Evolutionary conservation across 2,113 vertebrate species (phyloP), one percentile per base, ranked within the genome.

Genomic region (Aix galericulata): DNA sequence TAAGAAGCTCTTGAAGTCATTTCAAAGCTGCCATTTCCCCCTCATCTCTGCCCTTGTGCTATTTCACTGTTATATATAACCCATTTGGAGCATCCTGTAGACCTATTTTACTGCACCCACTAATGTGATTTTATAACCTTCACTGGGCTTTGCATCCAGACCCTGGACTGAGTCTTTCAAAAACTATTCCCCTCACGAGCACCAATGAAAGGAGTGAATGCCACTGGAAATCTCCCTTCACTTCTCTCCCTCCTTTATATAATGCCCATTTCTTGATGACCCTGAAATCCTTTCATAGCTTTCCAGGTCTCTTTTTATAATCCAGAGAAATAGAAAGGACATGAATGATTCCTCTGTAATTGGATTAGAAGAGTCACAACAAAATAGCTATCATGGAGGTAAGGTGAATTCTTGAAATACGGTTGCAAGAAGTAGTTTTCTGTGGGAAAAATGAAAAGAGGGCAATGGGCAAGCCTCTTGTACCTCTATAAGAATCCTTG

Each of bases 1-100:
- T 38, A 32, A 42, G 76, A 64, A 91, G 81, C 86, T 87, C 94
- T 91, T 82, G 50, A 88, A 89, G 74, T 87, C 10, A 73, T 96
- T 96, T 94, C 58, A 80, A 87, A 91, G 74, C 81, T 92, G 74
- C 77, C 77, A 89, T 89, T 95, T 96, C 12, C 73, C 86, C 83
- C 71, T 93, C 84, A 62, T 92, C 55, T 89, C 74, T 95, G 76
- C 64, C 74, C 77, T 76, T 76, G 36, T 59, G 66, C 74, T 91
- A 58, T 94, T 94, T 93, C 69, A 40, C 66, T 75, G 53, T 34
- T 36, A 73, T 2, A 82, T 88, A 84, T 50, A 94, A 82, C 27
- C 88, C 90, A 94, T 93, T 87, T 94, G 83, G 74, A 95, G 83
- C 59, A 91, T 79, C 83, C 78, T 87, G 21, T 82, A 82, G 88